These are phyloP conservation scores for Cyrtorhinus lividipennis DNA, from an alignment of 1,140 invertebrate genomes.

Conservation along the genomic window DNA sequence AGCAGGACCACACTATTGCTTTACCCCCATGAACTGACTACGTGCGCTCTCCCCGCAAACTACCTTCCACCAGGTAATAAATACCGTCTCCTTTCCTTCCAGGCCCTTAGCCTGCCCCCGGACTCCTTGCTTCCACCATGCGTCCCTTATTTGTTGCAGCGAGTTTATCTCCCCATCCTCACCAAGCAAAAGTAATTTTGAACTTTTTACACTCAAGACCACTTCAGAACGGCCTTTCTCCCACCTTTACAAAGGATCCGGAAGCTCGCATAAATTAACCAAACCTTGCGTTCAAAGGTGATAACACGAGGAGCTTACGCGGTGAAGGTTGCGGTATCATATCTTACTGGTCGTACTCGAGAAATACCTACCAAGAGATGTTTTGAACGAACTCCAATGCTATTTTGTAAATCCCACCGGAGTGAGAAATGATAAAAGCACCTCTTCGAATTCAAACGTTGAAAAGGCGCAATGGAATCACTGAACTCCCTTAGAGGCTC, in stretches of 20 bases:
- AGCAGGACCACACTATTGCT: constrained; percentile 4
- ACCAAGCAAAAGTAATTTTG: background rate
- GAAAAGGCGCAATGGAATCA: too few relatives aligned
- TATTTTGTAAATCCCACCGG: too few relatives aligned
- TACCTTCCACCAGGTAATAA: background rate
- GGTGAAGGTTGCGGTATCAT: too few relatives aligned
- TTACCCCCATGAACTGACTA: background rate
- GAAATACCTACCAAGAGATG: too few relatives aligned
- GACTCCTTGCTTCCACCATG: background rate
- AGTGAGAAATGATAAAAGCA: too few relatives aligned
- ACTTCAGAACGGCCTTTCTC: background rate
- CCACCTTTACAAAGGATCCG: background rate
- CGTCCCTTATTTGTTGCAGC: background rate
- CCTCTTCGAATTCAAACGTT: too few relatives aligned
- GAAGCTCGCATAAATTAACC: background rate
- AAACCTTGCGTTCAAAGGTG: too few relatives aligned
- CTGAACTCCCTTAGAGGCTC: too few relatives aligned
- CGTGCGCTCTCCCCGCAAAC: background rate
- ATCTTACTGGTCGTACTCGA: too few relatives aligned
- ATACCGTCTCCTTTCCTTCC: background rate
- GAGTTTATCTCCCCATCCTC: constrained; percentile 4
- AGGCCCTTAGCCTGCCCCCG: background rate
- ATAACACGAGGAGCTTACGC: too few relatives aligned
- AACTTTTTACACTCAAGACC: background rate
- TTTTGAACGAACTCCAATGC: too few relatives aligned